A percentile compares a stretch with the other conserved stretches of the same genome.
Evolutionary conservation across 2,113 vertebrate species (phyloP).

Genomic region (Synodontis membranacea): DNA sequence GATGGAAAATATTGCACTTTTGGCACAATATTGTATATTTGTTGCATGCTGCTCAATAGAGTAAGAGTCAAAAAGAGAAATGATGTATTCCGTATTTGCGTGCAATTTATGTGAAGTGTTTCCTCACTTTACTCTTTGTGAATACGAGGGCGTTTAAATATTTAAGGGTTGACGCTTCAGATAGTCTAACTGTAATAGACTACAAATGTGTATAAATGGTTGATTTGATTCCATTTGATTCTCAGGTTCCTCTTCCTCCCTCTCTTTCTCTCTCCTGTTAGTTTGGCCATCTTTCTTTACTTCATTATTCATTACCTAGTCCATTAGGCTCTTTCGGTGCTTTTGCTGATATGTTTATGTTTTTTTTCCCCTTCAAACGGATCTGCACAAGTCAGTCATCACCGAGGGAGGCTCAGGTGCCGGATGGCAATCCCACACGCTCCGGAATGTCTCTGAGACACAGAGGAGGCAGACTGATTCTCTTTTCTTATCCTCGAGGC

Average conservation of each 20-base stretch:
- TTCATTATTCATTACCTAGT: slow-evolving; percentile 38
- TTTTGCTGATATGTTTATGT: slow-evolving; percentile 13
- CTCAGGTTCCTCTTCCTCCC: neutral
- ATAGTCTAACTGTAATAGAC: neutral
- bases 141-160: neutral
- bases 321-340: slow-evolving; percentile 33
- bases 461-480: slow-evolving; percentile 28
- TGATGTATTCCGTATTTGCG: neutral
- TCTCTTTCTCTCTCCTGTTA: neutral
- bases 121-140: neutral
- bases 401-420: slow-evolving; percentile 41
- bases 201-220: slow-evolving; percentile 5
- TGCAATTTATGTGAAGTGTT: neutral
- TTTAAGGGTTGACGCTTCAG: neutral
- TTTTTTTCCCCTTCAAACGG: slow-evolving; percentile 39
- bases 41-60: neutral
- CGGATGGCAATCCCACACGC: slow-evolving; percentile 55
- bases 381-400: slow-evolving; percentile 57
- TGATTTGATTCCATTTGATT: neutral
- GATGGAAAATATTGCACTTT: too few relatives aligned
- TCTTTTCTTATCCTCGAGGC: slow-evolving; percentile 1
- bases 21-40: too few relatives aligned
- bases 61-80: neutral
- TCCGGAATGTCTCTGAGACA: slow-evolving; percentile 44
- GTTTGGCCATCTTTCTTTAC: slow-evolving; percentile 10